A percentile compares a stretch with the other conserved stretches of the same genome.
phyloP scores from a whole-genome alignment of 2,888 invertebrate genomes.

The Bombylius discolor region DNA sequence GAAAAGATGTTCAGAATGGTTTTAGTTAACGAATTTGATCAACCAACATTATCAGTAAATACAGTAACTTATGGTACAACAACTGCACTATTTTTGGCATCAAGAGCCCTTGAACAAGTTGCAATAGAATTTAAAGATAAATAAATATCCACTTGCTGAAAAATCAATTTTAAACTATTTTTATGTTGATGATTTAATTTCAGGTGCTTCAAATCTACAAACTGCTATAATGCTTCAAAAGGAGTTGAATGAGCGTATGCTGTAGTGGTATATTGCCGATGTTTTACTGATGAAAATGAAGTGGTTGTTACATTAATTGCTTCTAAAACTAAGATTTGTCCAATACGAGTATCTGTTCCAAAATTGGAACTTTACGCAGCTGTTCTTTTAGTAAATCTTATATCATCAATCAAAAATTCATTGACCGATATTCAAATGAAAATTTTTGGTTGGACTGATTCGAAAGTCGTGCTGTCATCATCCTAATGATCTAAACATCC shows the following conservation, averaged over 20 bases:
- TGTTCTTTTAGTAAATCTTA: too few species aligned
- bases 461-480: too few species aligned
- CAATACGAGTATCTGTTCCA: too few species aligned
- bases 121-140: background rate
- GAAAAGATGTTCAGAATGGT: slow-evolving; percentile 20
- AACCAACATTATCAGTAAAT: slow-evolving; percentile 2
- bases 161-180: background rate
- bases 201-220: background rate
- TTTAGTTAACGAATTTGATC: slow-evolving; percentile 19
- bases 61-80: slow-evolving; percentile 8
- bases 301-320: too few species aligned
- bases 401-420: too few species aligned
- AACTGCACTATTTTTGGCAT: slow-evolving; percentile 7
- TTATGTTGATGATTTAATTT: slow-evolving; percentile 10
- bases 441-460: too few species aligned
- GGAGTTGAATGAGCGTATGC: background rate
- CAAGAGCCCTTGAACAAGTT: slow-evolving; percentile 1
- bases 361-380: too few species aligned
- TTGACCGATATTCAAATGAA: background rate
- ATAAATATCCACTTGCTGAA: too few species aligned
- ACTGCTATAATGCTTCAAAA: background rate
- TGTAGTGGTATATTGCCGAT: too few species aligned
- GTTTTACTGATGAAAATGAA: too few species aligned
- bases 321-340: too few species aligned
- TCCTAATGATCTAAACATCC: background rate